Base-by-base conservation (phyloP, 2,797 vertebrate species). In the Siniperca undulata region DNA sequence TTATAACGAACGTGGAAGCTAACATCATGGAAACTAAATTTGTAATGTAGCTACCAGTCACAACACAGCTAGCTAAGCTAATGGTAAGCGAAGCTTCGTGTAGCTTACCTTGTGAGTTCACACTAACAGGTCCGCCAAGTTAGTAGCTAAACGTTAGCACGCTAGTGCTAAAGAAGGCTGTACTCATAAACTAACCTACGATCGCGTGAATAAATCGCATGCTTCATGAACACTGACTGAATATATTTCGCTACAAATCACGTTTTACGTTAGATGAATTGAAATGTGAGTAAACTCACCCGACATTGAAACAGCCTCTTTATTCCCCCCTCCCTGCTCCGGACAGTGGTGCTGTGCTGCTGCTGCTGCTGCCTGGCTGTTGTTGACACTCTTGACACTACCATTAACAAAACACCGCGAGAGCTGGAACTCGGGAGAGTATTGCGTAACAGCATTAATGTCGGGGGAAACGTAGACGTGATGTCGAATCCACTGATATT, bases 361-460 rank as follows among this genome's bases (percentile, higher is more conserved):
- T 89, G 90, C 85, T n/a, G 55, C 30, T 36, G 30, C 53, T 89
- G 90, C 85, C 85, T 87, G 72, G 38, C 85, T 74, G 91, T 88
- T 94, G 94, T 95, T 94, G 93, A 95, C 93, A 94, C 94, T 95
- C 92, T 36, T 85, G 90, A 92, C 93, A 83, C 89, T 89, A 86
- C 86, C 89, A 90, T 83, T 46, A 59, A 46, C 55, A 7, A 91
- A 92, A 89, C 78, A 89, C 64, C 95, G 96, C 96, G 95, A 96
- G 92, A 95, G 3, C 40, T 85, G 53, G 48, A 14, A 34, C 61
- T 34, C 58, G 50, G 50, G 53, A 67, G 16, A 0, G 24, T 78
- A 11, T 95, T 93, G 93, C 92, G 91, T 93, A 95, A 95, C 74
- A 77, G 1, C 27, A 59, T 58, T 82, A 48, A 69, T 48, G 60